phyloP scores from a whole-genome alignment of 2,888 invertebrate species.

The Leptinotarsa juncta region DNA sequence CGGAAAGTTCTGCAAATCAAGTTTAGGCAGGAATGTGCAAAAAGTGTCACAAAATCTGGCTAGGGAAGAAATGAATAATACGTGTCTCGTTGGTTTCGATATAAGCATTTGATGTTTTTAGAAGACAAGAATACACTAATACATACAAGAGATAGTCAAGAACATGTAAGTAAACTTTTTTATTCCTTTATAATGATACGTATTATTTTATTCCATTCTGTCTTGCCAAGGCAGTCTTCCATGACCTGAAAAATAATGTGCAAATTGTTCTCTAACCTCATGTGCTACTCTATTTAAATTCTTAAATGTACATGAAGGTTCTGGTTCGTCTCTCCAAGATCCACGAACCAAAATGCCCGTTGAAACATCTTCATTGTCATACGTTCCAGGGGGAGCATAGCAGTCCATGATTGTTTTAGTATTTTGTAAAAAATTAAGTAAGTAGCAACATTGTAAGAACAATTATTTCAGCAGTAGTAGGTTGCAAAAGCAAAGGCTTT shows the following conservation, averaged over 20 bases:
- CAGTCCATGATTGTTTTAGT: constrained; percentile 17
- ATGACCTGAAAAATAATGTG: constrained; percentile 26
- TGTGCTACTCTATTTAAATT: constrained; percentile 27
- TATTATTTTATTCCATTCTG: constrained; percentile 27
- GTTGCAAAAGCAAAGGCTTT: constrained; percentile 23
- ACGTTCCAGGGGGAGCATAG: constrained; percentile 15
- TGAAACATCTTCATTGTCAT: constrained; percentile 22
- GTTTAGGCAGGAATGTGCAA: constrained; percentile 22
- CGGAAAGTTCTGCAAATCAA: constrained; percentile 21
- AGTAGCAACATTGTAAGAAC: constrained; percentile 23
- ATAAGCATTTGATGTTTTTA: constrained; percentile 27
- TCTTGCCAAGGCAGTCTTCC: constrained; percentile 27
- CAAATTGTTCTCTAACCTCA: constrained; percentile 29
- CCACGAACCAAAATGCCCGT: constrained; percentile 20
- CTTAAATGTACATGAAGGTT: constrained; percentile 23
- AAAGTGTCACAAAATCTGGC: constrained; percentile 27
- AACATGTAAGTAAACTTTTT: constrained; percentile 6
- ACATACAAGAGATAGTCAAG: constrained; percentile 21
- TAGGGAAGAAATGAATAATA: constrained; percentile 25
- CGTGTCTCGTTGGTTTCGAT: constrained; percentile 24
- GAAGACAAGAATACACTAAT: constrained; percentile 13
- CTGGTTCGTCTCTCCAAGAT: constrained; percentile 24
- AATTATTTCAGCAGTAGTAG: constrained; percentile 18
- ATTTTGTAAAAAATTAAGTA: constrained; percentile 27
- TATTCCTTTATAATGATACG: neutral